Percentiles rank a stretch among this genome's conserved stretches.
Conservation (phyloP, 1,140 invertebrate genomes). For the Camponotus floridanus region DNA sequence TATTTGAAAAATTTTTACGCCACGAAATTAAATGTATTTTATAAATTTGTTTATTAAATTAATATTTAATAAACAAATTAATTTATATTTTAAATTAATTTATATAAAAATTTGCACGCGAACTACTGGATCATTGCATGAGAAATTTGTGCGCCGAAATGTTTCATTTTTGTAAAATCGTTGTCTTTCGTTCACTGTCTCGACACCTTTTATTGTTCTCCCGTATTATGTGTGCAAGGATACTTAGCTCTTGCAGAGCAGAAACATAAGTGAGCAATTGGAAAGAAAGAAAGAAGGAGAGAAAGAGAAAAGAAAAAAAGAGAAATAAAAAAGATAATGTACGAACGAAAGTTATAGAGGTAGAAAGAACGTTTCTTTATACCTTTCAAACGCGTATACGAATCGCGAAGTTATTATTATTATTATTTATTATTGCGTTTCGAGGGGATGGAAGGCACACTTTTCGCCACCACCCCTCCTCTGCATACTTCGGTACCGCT, state of each 20-base stretch:
- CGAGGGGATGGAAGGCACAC: constrained; percentile 24
- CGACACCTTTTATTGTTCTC: constrained; percentile 4
- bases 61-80: no score
- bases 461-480: constrained; percentile 36
- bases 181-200: constrained; percentile 15
- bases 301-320: neutral
- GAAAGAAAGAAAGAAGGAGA: neutral
- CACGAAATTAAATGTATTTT: no score
- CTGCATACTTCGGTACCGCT: constrained; percentile 59
- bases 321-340: constrained; percentile 46
- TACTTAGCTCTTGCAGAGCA: constrained; percentile 4
- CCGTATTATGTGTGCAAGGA: neutral
- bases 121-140: constrained; percentile 20
- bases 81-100: neutral
- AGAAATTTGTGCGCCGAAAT: neutral
- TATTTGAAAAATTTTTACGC: neutral
- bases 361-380: constrained; percentile 49
- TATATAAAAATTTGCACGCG: no score
- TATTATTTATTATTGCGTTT: constrained; percentile 74
- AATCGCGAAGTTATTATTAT: constrained; percentile 65
- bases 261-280: neutral
- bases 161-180: constrained; percentile 33
- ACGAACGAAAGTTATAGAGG: constrained; percentile 50
- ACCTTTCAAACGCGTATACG: constrained; percentile 65
- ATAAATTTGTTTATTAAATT: neutral